phyloP scores from a whole-genome alignment of 2,888 invertebrate species.

The Clanis bilineata region DNA sequence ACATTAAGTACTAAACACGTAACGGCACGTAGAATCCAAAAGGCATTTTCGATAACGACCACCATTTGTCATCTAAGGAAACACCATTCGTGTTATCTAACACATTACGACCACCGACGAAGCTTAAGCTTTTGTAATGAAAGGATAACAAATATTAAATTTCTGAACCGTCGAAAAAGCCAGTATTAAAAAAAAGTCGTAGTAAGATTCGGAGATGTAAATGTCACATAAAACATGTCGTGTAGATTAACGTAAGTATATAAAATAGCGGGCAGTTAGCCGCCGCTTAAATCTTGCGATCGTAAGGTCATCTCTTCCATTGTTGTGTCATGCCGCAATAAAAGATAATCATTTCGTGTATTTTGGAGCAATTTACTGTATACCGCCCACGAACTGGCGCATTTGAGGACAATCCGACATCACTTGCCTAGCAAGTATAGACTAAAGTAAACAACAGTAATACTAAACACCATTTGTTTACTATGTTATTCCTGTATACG shows the following conservation, averaged over 20 bases:
- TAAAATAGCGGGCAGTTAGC: constrained; percentile 47
- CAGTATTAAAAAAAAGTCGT: constrained; percentile 21
- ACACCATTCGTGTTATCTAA: constrained; percentile 42
- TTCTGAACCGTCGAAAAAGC: constrained; percentile 1
- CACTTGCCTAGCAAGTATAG: not conserved
- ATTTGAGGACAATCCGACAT: constrained; percentile 19
- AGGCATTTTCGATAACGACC: constrained; percentile 33
- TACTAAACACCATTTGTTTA: not conserved
- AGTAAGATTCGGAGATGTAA: constrained; percentile 27
- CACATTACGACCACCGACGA: constrained; percentile 52
- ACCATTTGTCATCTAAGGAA: constrained; percentile 38
- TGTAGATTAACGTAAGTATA: constrained; percentile 41
- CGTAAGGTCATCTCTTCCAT: constrained; percentile 71
- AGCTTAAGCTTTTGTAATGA: constrained; percentile 12
- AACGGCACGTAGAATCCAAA: constrained; percentile 22
- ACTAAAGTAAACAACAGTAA: not conserved
- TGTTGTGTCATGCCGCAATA: constrained; percentile 70
- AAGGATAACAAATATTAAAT: constrained; percentile 2
- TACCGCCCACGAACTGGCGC: constrained; percentile 53
- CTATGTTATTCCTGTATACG: constrained; percentile 13
- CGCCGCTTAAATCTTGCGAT: constrained; percentile 53
- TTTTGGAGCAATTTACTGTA: constrained; percentile 69
- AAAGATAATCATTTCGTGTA: constrained; percentile 72
- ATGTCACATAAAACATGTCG: constrained; percentile 32
- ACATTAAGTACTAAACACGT: constrained; percentile 22